Evolutionary conservation across 2,888 invertebrate species (phyloP), one percentile per base, ranked within the genome.

Genomic region (Tinea pellionella): DNA sequence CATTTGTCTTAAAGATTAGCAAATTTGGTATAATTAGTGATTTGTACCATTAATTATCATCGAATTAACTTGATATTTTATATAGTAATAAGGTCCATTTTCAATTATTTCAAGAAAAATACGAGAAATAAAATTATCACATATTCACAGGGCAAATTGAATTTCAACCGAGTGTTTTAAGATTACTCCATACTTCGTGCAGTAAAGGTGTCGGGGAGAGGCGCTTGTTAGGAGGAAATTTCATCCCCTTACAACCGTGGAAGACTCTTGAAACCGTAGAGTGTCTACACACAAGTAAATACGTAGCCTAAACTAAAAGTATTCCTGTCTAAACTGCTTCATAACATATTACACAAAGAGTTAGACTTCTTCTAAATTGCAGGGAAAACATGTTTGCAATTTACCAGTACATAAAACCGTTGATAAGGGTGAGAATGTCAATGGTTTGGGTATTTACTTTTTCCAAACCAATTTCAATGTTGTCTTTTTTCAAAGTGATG

Each of bases 241-340:
- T 57, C 32, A 57, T 32, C 57, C 57, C 57, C 32, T 57, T 57
- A 9, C 57, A 57, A 57, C 57, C 57, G 30, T 57, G 57, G 57
- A 30, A 57, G 57, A 32, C 57, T 57, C 32, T 57, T 57, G 57
- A 57, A 57, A 15, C 32, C 57, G 13, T 57, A 57, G 29, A 57
- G 57, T 57, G 57, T 32, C 30, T 24, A 57, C 57, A 57, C 16
- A 32, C 57, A 29, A 57, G 57, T 57, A 57, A 57, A 57, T 57
- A 57, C 13, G 13, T n/a, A 32, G 32, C 32, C 32, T 8, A n/a
- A 57, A 57, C 57, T 57, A 32, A 57, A 32, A 57, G 57, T 57
- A 16, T 57, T 57, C 57, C 32, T 32, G 15, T 57, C 32, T 57
- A 57, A 57, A 9, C 9, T 13, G 19, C 9, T 53, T 15, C 12